A percentile compares a stretch with the other conserved stretches of the same genome.
Evolutionary conservation across 2,797 vertebrate genomes (phyloP).

Genomic region (Megalops cyprinoides): DNA sequence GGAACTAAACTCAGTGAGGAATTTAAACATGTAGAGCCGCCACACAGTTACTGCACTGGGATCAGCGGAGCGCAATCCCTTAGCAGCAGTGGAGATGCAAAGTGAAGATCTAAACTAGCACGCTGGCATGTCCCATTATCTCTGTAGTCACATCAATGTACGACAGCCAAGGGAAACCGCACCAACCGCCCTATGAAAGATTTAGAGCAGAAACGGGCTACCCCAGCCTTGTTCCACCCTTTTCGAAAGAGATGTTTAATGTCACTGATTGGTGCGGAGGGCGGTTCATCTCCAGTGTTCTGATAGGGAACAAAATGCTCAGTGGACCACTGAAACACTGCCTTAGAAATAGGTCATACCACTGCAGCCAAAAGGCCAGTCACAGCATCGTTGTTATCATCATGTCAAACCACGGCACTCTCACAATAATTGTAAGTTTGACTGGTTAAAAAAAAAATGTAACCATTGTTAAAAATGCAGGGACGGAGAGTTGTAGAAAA

Average conservation of each 20-base stretch:
- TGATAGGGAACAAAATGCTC: too few species aligned
- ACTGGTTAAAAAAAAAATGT: too few species aligned
- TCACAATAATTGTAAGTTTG: too few species aligned
- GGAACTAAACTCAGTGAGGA: too few species aligned
- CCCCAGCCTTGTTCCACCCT: neutral
- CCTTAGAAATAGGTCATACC: too few species aligned
- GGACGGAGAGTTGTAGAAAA: too few species aligned
- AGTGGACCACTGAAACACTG: too few species aligned
- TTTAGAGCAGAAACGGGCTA: neutral
- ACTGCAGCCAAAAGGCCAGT: too few species aligned
- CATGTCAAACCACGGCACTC: too few species aligned
- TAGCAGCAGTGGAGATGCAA: neutral
- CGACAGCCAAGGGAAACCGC: neutral
- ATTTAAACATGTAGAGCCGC: neutral
- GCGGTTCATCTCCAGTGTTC: too few species aligned
- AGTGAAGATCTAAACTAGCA: neutral
- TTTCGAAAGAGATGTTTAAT: neutral
- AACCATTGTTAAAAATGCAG: too few species aligned
- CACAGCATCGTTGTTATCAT: too few species aligned
- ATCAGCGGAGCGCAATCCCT: neutral
- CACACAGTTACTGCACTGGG: neutral
- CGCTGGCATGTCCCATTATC: neutral
- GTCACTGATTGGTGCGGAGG: neutral
- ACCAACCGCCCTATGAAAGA: neutral
- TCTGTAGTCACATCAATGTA: neutral